Evolutionary conservation across 2,888 invertebrate species (phyloP).

Genomic region (Lottia gigantea): DNA sequence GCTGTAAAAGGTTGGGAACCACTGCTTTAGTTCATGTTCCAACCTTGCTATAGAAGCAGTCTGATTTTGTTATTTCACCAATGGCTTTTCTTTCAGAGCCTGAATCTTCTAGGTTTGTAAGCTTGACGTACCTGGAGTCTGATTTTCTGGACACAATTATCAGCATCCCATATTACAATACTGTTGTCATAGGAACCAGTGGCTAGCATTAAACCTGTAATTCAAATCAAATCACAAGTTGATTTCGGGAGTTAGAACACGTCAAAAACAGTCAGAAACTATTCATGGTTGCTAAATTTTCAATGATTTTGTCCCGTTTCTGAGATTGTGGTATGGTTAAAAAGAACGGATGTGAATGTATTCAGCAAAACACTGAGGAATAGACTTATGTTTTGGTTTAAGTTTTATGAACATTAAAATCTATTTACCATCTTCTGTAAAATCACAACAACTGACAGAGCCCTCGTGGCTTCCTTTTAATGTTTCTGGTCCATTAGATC

Average conservation of each 20-base stretch:
- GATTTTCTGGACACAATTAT: conserved; percentile 61
- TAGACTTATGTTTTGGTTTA: background rate
- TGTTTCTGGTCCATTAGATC: conserved; percentile 56
- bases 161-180: conserved; percentile 66
- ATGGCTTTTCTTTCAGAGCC: too few relatives aligned
- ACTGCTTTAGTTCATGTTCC: too few relatives aligned
- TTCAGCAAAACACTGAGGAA: background rate
- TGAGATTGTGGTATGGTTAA: background rate
- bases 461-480: conserved; percentile 65
- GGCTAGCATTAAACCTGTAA: conserved; percentile 59
- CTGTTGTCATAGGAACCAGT: conserved; percentile 65
- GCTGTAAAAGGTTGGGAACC: too few relatives aligned
- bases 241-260: too few relatives aligned
- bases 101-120: background rate
- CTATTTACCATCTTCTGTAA: conserved; percentile 59
- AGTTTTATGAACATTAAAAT: background rate
- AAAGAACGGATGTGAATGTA: background rate
- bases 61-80: too few relatives aligned
- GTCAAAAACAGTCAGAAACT: too few relatives aligned
- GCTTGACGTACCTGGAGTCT: conserved; percentile 59
- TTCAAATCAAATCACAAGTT: too few relatives aligned
- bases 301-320: too few relatives aligned
- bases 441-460: conserved; percentile 63
- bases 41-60: too few relatives aligned
- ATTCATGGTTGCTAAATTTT: too few relatives aligned